Evolutionary conservation across 2,888 invertebrate species (phyloP).

Genomic region (Eupsilia transversa): DNA sequence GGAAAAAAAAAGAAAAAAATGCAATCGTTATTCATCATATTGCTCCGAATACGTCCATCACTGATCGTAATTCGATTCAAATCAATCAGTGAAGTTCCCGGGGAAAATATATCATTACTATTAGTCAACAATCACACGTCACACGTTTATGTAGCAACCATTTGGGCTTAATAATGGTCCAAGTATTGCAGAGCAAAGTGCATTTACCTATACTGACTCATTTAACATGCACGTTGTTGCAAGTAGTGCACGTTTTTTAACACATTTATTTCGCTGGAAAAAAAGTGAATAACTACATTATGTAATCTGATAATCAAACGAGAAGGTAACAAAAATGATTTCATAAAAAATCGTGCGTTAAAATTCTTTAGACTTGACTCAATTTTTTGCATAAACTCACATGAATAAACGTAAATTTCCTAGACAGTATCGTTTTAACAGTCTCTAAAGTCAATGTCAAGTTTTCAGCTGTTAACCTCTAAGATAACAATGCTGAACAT

Average conservation of each 20-base stretch:
- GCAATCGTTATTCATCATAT: neutral
- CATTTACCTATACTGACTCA: slow-evolving; percentile 45
- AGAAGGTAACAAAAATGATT: slow-evolving; percentile 27
- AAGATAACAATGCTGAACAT: slow-evolving; percentile 11
- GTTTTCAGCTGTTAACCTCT: neutral
- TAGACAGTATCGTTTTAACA: slow-evolving; percentile 5
- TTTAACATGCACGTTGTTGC: slow-evolving; percentile 35
- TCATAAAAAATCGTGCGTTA: slow-evolving; percentile 31
- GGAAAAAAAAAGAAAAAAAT: too few species aligned
- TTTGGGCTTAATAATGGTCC: neutral
- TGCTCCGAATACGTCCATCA: neutral
- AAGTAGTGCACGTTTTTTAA: slow-evolving; percentile 9
- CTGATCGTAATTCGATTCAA: neutral
- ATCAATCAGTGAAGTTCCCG: too few species aligned
- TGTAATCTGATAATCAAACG: slow-evolving; percentile 13
- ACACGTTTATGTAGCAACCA: neutral
- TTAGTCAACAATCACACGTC: slow-evolving; percentile 12
- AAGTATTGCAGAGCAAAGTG: slow-evolving; percentile 14
- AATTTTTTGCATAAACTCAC: slow-evolving; percentile 13
- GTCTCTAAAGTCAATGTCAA: slow-evolving; percentile 51
- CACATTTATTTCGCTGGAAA: slow-evolving; percentile 22
- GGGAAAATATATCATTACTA: neutral
- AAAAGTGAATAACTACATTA: slow-evolving; percentile 42
- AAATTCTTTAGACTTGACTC: slow-evolving; percentile 40
- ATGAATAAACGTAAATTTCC: slow-evolving; percentile 1